Evolutionary conservation across 2,113 vertebrate species (phyloP).

Genomic region (Hippocampus abdominalis): DNA sequence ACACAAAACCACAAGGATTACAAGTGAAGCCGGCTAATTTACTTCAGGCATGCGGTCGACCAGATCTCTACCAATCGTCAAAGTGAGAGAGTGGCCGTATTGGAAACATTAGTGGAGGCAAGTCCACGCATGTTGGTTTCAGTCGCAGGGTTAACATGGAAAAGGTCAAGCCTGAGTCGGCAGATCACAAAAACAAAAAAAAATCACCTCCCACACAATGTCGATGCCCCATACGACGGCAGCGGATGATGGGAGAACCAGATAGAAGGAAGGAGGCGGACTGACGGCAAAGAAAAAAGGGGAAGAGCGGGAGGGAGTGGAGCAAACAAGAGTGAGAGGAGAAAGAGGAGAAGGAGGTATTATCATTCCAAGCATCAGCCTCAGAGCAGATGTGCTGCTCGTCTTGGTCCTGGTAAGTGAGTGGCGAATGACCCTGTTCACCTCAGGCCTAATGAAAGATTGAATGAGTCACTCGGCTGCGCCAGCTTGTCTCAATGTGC

Average conservation of each 20-base stretch:
- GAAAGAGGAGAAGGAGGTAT: conserved; percentile 56
- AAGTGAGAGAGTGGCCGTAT: conserved; percentile 22
- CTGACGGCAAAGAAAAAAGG: conserved; percentile 12
- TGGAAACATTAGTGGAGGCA: conserved; percentile 26
- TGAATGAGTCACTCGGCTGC: conserved; percentile 63
- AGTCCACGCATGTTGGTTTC: conserved; percentile 51
- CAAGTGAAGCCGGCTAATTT: conserved; percentile 25
- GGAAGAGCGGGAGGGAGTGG: conserved; percentile 15
- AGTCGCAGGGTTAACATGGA: conserved; percentile 58
- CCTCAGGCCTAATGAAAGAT: conserved; percentile 82
- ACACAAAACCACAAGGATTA: conserved; percentile 22
- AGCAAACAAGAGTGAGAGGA: conserved; percentile 40
- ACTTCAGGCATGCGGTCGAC: conserved; percentile 23
- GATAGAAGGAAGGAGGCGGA: conserved; percentile 33
- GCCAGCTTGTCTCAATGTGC: conserved; percentile 57
- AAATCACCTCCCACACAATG: conserved; percentile 70
- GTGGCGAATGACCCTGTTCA: conserved; percentile 78
- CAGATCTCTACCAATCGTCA: conserved; percentile 40
- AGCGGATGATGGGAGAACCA: conserved; percentile 71
- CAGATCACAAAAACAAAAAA: conserved; percentile 64
- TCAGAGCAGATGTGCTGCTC: conserved; percentile 78
- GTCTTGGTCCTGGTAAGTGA: conserved; percentile 73
- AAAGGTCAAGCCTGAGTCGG: conserved; percentile 77
- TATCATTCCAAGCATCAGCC: conserved; percentile 77
- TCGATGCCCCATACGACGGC: conserved; percentile 45